These are phyloP conservation scores for Platysternon megacephalum DNA, from an alignment of 2,113 vertebrate genomes.

Conservation along the genomic window DNA sequence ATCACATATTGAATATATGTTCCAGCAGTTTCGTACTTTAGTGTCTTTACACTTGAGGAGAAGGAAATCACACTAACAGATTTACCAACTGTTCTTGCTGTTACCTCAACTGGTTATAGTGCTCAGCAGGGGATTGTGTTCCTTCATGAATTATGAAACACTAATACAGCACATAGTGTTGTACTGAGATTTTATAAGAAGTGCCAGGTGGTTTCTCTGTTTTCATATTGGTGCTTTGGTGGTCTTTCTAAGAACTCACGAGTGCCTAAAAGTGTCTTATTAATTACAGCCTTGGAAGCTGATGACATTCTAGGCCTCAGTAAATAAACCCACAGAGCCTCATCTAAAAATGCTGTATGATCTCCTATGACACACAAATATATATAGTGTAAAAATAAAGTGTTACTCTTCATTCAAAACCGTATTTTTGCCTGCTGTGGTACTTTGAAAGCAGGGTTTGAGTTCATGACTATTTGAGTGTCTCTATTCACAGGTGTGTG, in stretches of 20 bases:
- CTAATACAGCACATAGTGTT: not conserved
- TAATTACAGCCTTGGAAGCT: not conserved
- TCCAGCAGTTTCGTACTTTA: slow-evolving; percentile 11
- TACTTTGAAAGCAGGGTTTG: not conserved
- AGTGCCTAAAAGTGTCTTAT: not conserved
- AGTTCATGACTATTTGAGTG: not conserved
- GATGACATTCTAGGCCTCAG: not conserved
- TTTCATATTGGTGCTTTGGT: slow-evolving; percentile 26
- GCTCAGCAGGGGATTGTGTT: slow-evolving; percentile 24
- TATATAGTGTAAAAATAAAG: not conserved
- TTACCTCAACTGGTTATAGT: slow-evolving; percentile 45
- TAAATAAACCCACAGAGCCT: slow-evolving; percentile 26
- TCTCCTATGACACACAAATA: slow-evolving; percentile 11
- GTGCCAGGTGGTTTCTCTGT: slow-evolving; percentile 41
- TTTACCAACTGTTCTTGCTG: slow-evolving; percentile 35
- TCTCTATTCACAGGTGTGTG: not conserved
- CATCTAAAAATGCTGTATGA: not conserved
- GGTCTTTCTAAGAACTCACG: not conserved
- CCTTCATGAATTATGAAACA: slow-evolving; percentile 60
- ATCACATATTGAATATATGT: slow-evolving; percentile 22
- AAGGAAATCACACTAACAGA: slow-evolving; percentile 36
- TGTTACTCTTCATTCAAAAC: not conserved
- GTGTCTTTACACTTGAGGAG: not conserved
- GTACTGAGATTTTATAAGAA: slow-evolving; percentile 13
- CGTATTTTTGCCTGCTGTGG: not conserved